Percentiles rank a stretch among this genome's conserved stretches.
These are phyloP conservation scores for Pseudomyrmex flavicornis DNA, from an alignment of 1,140 invertebrate genomes.

Conservation along the genomic window DNA sequence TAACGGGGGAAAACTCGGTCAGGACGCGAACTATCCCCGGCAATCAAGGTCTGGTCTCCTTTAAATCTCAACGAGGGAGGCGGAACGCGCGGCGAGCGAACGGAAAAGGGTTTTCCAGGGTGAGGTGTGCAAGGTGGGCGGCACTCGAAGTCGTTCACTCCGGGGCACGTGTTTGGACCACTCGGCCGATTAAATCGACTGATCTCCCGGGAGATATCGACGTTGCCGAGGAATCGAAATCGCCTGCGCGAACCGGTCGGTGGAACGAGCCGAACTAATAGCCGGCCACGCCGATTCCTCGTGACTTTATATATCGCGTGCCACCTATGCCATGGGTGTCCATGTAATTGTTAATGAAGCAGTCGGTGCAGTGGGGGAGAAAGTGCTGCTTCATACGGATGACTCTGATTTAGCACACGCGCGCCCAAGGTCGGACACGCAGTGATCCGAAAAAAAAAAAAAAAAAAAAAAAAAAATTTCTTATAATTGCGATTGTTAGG, in stretches of 20 bases:
- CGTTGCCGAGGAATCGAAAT: slow-evolving; percentile 29
- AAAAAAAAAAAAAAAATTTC: neutral
- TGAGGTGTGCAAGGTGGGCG: neutral
- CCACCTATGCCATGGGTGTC: slow-evolving; percentile 55
- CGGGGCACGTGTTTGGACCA: slow-evolving; percentile 21
- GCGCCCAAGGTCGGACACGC: slow-evolving; percentile 31
- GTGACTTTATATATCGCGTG: slow-evolving; percentile 74
- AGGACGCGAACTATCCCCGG: neutral
- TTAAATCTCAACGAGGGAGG: neutral
- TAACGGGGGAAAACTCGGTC: neutral
- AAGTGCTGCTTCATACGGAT: slow-evolving; percentile 13
- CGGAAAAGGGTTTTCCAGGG: neutral
- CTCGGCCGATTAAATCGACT: slow-evolving; percentile 43
- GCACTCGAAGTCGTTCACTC: slow-evolving; percentile 33
- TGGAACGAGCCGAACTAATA: slow-evolving; percentile 71
- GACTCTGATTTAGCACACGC: slow-evolving; percentile 25
- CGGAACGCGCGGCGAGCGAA: neutral
- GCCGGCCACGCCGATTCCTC: slow-evolving; percentile 63
- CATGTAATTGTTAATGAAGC: slow-evolving; percentile 63
- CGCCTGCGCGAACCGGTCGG: slow-evolving; percentile 66
- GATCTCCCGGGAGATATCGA: slow-evolving; percentile 41
- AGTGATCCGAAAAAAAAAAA: slow-evolving; percentile 3
- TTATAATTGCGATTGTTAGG: slow-evolving; percentile 1
- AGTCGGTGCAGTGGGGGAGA: slow-evolving; percentile 54
- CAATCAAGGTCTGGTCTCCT: slow-evolving; percentile 16